Evolutionary conservation across 2,797 vertebrate species (phyloP).

Genomic region (Chromis chromis): DNA sequence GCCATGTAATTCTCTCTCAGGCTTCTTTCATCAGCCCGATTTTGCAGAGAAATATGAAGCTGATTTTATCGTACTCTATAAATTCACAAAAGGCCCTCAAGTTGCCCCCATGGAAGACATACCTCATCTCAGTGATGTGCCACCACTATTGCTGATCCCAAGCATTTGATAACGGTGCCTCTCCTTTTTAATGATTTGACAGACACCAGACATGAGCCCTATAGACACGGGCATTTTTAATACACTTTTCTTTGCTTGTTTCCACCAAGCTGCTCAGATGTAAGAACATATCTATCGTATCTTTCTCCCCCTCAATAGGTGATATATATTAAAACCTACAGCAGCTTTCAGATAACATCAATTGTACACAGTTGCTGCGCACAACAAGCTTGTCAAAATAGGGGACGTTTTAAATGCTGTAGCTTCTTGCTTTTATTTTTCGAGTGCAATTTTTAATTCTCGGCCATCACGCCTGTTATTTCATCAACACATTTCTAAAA

Average conservation of each 20-base stretch:
- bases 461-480: not conserved
- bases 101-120: constrained; percentile 86
- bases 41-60: constrained; percentile 86
- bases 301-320: constrained; percentile 54
- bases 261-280: constrained; percentile 81
- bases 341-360: constrained; percentile 72
- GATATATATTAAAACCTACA: constrained; percentile 81
- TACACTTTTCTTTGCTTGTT: constrained; percentile 88
- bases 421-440: constrained; percentile 17
- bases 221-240: constrained; percentile 80
- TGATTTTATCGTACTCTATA: constrained; percentile 87
- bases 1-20: constrained; percentile 84
- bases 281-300: constrained; percentile 81
- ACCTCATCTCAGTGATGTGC: constrained; percentile 82
- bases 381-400: constrained; percentile 37
- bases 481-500: constrained; percentile 25
- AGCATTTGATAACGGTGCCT: constrained; percentile 88
- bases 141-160: constrained; percentile 86
- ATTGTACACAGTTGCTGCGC: constrained; percentile 43
- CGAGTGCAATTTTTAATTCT: not conserved
- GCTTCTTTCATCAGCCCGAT: constrained; percentile 84
- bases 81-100: constrained; percentile 86
- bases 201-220: constrained; percentile 87
- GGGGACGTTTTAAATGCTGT: constrained; percentile 30
- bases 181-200: constrained; percentile 88